Conservation (phyloP, 2,113 vertebrate genomes). For the Leptodactylus fuscus region DNA sequence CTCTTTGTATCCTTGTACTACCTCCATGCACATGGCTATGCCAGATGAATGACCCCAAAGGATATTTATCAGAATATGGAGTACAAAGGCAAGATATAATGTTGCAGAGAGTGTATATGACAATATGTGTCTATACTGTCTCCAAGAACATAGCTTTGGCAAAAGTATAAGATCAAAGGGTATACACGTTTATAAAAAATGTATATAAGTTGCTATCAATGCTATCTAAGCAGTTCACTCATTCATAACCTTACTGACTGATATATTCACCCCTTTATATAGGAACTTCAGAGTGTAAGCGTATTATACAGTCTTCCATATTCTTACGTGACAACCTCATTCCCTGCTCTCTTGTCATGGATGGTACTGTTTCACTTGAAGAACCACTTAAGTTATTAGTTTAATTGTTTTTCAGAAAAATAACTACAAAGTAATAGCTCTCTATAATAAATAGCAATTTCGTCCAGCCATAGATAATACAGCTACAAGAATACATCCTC, state of each 20-base stretch:
- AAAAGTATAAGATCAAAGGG: too few relatives aligned
- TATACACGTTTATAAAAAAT: too few relatives aligned
- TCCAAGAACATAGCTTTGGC: too few relatives aligned
- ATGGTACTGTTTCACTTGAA: slow-evolving; percentile 8
- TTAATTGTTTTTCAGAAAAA: slow-evolving; percentile 30
- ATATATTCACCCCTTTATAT: background rate
- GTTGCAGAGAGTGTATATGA: too few relatives aligned
- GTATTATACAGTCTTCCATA: background rate
- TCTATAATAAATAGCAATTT: slow-evolving; percentile 23
- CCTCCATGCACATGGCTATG: too few relatives aligned
- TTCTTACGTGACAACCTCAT: background rate
- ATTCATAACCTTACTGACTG: background rate
- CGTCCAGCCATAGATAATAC: slow-evolving; percentile 7
- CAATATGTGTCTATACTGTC: too few relatives aligned
- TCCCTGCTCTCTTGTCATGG: background rate
- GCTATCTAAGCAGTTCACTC: background rate
- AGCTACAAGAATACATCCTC: background rate
- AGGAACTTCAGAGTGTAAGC: background rate
- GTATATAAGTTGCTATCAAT: background rate
- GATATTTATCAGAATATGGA: too few relatives aligned
- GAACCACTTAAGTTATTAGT: background rate
- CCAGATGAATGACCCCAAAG: too few relatives aligned
- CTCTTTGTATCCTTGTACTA: too few relatives aligned
- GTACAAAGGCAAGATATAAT: too few relatives aligned
- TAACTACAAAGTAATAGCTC: slow-evolving; percentile 24